Evolutionary conservation across 2,113 vertebrate species (phyloP).

Genomic region (Bettongia penicillata): DNA sequence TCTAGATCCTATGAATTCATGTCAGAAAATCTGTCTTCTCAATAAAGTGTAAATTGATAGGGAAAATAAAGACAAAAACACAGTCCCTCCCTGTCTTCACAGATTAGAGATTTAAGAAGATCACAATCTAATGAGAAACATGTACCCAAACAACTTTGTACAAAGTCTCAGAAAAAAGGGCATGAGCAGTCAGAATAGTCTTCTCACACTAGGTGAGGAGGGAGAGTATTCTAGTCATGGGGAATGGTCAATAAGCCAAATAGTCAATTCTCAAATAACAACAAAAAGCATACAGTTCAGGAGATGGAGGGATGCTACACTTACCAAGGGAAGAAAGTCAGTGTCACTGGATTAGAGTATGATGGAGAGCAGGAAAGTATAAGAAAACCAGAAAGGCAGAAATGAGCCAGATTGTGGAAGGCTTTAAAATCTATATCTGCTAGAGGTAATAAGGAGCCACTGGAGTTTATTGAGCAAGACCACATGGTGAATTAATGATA

Average conservation of each 20-base stretch:
- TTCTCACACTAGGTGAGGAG: background rate
- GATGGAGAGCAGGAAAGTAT: background rate
- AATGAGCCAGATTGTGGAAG: background rate
- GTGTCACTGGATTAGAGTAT: background rate
- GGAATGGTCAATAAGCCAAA: background rate
- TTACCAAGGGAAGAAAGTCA: background rate
- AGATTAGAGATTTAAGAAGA: background rate
- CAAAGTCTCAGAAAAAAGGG: background rate
- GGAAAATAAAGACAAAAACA: background rate
- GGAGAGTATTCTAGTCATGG: background rate
- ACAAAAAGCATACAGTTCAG: background rate
- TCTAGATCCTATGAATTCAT: too few relatives aligned
- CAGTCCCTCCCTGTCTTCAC: background rate
- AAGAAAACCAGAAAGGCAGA: background rate
- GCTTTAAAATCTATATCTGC: background rate
- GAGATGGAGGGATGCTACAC: background rate
- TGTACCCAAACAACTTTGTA: background rate
- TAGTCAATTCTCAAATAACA: too few relatives aligned
- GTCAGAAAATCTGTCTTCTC: too few relatives aligned
- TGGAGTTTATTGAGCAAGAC: background rate
- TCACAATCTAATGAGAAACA: background rate
- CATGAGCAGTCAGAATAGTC: background rate
- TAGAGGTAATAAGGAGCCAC: background rate
- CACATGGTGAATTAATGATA: background rate
- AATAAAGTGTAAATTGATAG: background rate